phyloP scores from a whole-genome alignment of 2,113 vertebrate genomes.

The Collichthys lucidus region DNA sequence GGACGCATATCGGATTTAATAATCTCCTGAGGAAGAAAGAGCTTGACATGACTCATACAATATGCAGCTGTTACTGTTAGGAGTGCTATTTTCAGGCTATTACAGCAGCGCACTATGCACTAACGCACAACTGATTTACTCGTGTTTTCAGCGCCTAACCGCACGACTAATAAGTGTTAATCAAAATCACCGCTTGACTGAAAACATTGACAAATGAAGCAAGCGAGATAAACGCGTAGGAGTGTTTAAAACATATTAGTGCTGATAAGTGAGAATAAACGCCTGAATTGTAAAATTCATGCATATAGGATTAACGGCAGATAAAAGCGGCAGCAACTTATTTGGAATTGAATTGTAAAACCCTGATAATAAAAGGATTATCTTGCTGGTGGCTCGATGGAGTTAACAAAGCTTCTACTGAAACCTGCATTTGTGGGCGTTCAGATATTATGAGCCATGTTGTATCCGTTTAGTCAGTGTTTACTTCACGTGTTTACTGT shows the following conservation, averaged over 20 bases:
- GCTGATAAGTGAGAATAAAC: neutral
- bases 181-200: neutral
- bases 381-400: neutral
- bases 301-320: neutral
- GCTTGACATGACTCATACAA: constrained; percentile 62
- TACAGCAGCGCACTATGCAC: constrained; percentile 7
- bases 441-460: neutral
- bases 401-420: neutral
- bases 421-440: neutral
- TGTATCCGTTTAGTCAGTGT: constrained; percentile 30
- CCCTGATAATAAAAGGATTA: neutral
- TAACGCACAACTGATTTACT: constrained; percentile 31
- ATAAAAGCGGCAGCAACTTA: neutral
- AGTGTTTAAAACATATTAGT: constrained; percentile 1
- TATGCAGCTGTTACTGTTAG: constrained; percentile 55
- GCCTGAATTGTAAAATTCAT: neutral
- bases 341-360: neutral
- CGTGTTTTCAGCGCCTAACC: neutral
- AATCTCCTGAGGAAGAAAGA: constrained; percentile 54
- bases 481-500: constrained; percentile 36
- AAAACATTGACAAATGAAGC: constrained; percentile 5
- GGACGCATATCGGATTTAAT: constrained; percentile 36
- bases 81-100: constrained; percentile 56
- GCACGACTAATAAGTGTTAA: neutral
- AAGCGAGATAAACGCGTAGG: neutral